Base-by-base conservation (phyloP, 2,888 invertebrate genomes). In the Amorpha juglandis region DNA sequence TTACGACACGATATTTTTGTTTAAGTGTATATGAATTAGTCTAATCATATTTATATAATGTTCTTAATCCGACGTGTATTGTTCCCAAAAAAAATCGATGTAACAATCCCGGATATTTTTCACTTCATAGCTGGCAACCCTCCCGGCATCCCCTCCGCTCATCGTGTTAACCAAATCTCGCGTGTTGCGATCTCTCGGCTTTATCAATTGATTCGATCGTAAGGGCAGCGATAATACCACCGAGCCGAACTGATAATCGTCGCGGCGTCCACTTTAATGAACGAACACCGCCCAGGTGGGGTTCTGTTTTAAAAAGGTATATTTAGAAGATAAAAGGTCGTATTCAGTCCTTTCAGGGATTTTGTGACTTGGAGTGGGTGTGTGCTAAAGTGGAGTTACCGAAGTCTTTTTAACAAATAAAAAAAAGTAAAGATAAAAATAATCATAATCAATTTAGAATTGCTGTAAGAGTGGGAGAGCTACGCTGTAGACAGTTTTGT, bases 91-190 rank as follows among this genome's bases (percentile, higher is more conserved):
- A 52, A 33, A 21, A 14, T 1, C 0, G 11, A 2, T 35, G 19
- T 42, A 58, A 11, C 38, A 19, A 12, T 52, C 12, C 12, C 21
- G 12, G 58, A 6, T 42, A 42, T 63, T 63, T 63, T 19, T 33
- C 47, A n/a, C 8, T 11, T 33, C 9, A 8, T 45, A 35, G 19
- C 27, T 12, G 67, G 67, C 52, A 67, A 67, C 67, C 27, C 67
- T 6, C 8, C 16, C 89, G 82, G 38, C 83, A 80, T 79, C 82
- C 86, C 86, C 84, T 79, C 83, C 81, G 79, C 80, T 67, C 69
- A 63, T 70, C 79, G 75, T 83, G 86, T 86, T 86, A 86, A 86
- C 88, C 90, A 90, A 89, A 88, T 88, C 89, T 90, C 72, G 71
- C 74, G 74, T 80, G 83, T 79, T 64, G 52, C 71, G 84, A 88